A percentile compares a stretch with the other conserved stretches of the same genome.
Conservation (phyloP, 2,888 invertebrate species). For the Urechis unicinctus region DNA sequence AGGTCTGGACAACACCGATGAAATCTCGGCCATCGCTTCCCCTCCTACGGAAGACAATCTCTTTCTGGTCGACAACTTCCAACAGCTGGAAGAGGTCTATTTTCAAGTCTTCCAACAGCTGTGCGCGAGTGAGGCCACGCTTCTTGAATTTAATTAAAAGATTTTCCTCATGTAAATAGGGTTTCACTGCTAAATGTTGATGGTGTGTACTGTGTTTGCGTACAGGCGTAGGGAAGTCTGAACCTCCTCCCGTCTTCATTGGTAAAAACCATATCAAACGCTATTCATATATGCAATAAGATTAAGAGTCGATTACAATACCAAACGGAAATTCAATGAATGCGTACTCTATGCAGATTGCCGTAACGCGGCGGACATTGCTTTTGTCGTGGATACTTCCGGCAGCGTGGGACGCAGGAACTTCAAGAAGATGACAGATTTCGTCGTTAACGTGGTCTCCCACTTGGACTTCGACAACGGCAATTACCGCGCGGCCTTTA, state of each 20-base stretch:
- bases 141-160: too few relatives aligned
- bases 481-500: slow-evolving; percentile 13
- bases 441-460: slow-evolving; percentile 13
- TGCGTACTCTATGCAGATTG: too few relatives aligned
- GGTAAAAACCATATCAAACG: too few relatives aligned
- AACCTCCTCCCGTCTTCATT: too few relatives aligned
- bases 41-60: slow-evolving; percentile 9
- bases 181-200: too few relatives aligned
- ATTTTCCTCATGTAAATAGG: too few relatives aligned
- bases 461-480: slow-evolving; percentile 16
- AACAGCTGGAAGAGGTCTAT: slow-evolving; percentile 9
- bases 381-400: slow-evolving; percentile 18
- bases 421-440: slow-evolving; percentile 12
- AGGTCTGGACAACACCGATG: slow-evolving; percentile 10
- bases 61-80: slow-evolving; percentile 11
- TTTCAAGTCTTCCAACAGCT: slow-evolving; percentile 11
- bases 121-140: slow-evolving; percentile 18
- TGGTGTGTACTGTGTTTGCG: too few relatives aligned
- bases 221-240: too few relatives aligned
- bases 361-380: slow-evolving; percentile 13
- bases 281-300: too few relatives aligned
- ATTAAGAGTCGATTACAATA: too few relatives aligned
- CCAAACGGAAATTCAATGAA: too few relatives aligned
- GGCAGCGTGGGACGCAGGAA: slow-evolving; percentile 15
- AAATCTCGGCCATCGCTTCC: slow-evolving; percentile 8